These are phyloP conservation scores for Heliconius ismenius DNA, from an alignment of 2,888 invertebrate species.

Conservation along the genomic window DNA sequence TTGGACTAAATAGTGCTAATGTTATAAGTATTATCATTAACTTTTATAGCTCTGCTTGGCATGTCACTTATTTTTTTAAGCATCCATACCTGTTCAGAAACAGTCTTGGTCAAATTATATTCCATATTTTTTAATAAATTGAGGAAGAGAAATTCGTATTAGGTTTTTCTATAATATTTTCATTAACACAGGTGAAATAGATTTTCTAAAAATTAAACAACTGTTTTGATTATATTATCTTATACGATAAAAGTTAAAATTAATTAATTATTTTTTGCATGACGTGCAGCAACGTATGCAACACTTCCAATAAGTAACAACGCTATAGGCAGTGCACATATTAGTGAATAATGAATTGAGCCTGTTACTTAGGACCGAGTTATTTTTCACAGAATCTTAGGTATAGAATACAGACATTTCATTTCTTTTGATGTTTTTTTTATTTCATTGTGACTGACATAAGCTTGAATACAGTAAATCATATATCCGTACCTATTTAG, in stretches of 20 bases:
- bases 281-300: not conserved
- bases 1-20: constrained; percentile 20
- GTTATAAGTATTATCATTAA: constrained; percentile 20
- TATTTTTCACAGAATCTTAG: too few species aligned
- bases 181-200: not conserved
- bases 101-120: not conserved
- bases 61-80: constrained; percentile 18
- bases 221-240: not conserved
- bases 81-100: not conserved
- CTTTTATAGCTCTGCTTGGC: constrained; percentile 7
- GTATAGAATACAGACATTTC: too few species aligned
- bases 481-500: too few species aligned
- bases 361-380: not conserved
- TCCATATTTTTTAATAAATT: not conserved
- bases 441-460: too few species aligned
- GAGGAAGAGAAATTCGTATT: not conserved
- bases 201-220: not conserved
- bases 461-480: too few species aligned
- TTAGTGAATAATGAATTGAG: not conserved
- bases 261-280: not conserved
- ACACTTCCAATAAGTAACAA: not conserved
- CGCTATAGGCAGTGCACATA: not conserved
- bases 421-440: too few species aligned
- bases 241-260: not conserved
- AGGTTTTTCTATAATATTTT: not conserved